phyloP scores from a whole-genome alignment of 2,113 vertebrate genomes.

The Amphilophus citrinellus region DNA sequence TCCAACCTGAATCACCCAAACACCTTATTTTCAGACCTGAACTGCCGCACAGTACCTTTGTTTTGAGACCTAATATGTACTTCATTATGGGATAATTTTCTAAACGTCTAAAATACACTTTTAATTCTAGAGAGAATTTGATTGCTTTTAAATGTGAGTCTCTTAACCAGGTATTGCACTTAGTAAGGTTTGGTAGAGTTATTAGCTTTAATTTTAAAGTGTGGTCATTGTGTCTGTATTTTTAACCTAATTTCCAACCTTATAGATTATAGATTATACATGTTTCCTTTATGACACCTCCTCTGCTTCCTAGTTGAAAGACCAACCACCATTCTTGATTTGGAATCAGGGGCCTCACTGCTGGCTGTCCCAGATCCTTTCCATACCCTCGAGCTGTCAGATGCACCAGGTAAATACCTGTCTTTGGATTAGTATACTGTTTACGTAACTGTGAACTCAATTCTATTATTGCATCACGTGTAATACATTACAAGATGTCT shows the following conservation, averaged over 20 bases:
- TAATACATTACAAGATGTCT: background rate
- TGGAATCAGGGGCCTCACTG: conserved; percentile 84
- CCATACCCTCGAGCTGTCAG: conserved; percentile 85
- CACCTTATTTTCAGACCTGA: background rate
- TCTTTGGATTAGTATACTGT: background rate
- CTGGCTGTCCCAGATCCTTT: conserved; percentile 89
- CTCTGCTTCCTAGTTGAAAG: conserved; percentile 57
- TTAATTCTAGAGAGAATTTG: background rate
- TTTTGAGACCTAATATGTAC: background rate
- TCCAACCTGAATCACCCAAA: too few species aligned
- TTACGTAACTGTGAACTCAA: background rate
- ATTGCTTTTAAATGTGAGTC: background rate
- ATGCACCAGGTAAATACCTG: conserved; percentile 86
- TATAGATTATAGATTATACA: background rate
- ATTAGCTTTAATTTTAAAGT: background rate
- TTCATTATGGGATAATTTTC: background rate
- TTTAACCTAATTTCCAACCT: background rate
- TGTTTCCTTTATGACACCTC: background rate
- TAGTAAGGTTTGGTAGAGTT: background rate
- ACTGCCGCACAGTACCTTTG: background rate
- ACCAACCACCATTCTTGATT: conserved; percentile 65
- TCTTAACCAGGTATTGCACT: background rate
- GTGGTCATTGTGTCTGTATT: background rate
- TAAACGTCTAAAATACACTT: background rate
- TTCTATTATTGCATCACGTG: too few species aligned